Percentiles rank a stretch among this genome's conserved stretches.
Evolutionary conservation across 2,888 invertebrate genomes (phyloP).

Genomic region (Meliscaeva auricollis): DNA sequence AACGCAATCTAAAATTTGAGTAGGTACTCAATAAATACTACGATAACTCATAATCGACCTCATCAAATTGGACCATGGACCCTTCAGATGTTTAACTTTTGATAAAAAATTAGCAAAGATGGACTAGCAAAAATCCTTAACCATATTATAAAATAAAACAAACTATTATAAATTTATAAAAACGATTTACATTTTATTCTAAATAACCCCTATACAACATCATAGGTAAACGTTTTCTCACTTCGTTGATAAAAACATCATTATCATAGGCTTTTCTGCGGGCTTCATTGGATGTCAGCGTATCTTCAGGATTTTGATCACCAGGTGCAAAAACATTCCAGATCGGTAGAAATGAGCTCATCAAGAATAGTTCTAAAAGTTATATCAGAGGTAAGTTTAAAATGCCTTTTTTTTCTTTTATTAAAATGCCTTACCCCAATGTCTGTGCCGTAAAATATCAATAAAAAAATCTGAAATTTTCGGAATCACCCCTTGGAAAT

Average conservation of each 20-base stretch:
- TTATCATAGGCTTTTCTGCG: constrained; percentile 5
- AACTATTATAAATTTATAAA: no score
- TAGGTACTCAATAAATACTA: no score
- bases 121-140: no score
- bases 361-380: constrained; percentile 12
- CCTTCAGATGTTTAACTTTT: no score
- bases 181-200: neutral
- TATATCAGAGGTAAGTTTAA: neutral
- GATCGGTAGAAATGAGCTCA: neutral
- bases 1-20: no score
- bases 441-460: constrained; percentile 71
- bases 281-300: neutral
- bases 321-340: neutral
- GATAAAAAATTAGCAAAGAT: no score
- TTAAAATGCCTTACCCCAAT: constrained; percentile 76
- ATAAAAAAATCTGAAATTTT: constrained; percentile 70
- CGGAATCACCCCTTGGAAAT: constrained; percentile 77
- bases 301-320: neutral
- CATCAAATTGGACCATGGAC: no score
- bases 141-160: no score
- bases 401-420: neutral
- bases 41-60: no score
- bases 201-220: constrained; percentile 13
- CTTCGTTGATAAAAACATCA: neutral
- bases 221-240: neutral